Conservation (phyloP, 2,797 vertebrate species). For the Sebastes minor region DNA sequence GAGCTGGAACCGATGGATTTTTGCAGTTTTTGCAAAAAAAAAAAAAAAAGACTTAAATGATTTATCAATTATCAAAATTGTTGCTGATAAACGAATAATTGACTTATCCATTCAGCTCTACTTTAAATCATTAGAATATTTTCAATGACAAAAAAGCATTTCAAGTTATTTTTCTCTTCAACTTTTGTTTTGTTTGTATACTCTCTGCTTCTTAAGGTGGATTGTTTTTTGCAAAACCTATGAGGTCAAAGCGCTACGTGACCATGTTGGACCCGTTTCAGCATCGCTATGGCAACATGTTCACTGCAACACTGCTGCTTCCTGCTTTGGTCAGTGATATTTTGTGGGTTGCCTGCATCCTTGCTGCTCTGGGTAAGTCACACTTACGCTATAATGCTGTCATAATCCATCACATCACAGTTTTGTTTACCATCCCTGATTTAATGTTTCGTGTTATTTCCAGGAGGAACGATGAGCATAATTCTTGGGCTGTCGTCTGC, state of each 20-base stretch:
- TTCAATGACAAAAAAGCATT: background rate
- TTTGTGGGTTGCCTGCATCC: slow-evolving; percentile 82
- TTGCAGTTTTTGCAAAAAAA: background rate
- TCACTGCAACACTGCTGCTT: slow-evolving; percentile 77
- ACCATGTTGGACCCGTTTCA: slow-evolving; percentile 85
- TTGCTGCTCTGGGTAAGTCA: slow-evolving; percentile 79
- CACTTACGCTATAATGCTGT: background rate
- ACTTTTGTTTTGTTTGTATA: background rate
- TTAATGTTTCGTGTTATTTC: slow-evolving; percentile 12
- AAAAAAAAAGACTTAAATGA: background rate
- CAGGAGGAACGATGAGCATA: slow-evolving; percentile 82
- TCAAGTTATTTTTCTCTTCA: background rate
- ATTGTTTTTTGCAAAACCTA: slow-evolving; percentile 78
- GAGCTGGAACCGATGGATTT: background rate
- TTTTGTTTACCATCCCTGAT: background rate
- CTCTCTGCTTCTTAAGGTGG: slow-evolving; percentile 40
- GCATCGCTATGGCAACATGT: slow-evolving; percentile 70
- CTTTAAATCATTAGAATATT: background rate
- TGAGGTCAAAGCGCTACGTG: slow-evolving; percentile 82
- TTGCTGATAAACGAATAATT: background rate
- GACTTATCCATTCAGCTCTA: background rate
- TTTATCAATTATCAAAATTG: background rate
- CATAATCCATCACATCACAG: too few relatives aligned
- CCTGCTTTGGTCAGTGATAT: slow-evolving; percentile 80
- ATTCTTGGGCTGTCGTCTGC: slow-evolving; percentile 74